Base-by-base conservation (phyloP, 37 sponge, comb jelly and placozoan species). In the Corticium candelabrum region DNA sequence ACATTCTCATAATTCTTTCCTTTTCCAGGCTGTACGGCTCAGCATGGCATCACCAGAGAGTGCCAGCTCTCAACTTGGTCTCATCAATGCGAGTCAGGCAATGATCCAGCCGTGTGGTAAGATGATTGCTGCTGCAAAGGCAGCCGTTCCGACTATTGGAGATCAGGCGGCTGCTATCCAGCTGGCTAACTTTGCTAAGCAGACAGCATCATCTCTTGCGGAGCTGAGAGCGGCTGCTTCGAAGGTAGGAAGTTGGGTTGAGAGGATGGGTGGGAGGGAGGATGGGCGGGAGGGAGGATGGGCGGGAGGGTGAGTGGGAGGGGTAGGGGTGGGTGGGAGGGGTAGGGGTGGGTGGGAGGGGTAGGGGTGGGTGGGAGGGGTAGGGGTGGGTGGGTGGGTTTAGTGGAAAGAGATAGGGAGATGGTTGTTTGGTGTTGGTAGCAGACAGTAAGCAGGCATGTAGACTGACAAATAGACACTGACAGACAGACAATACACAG, bases 131-230 rank as follows among this genome's bases (percentile, higher is more conserved):
- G 93, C 99, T 1, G 86, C 95, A 21, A 99, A 94, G 79, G 89
- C 95, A 39, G 93, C 99, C 11, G 93, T 94, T 1, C 99, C 99
- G 34, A 93, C 94, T 3, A 89, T 99, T 2, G 87, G 88, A 0
- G 95, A 99, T 78, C 90, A 88, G 35, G 90, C 99, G 1, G 92
- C 99, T 74, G 99, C 95, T 35, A 87, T 95, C 15, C 95, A 94
- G 75, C 82, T 99, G 72, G 87, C 92, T 5, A 92, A 94, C 88
- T 94, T 95, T 85, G 87, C 96, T 72, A 99, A 99, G 76, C 83
- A 89, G 15, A 86, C 91, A 38, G 95, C 89, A 11, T 30, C 79
- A 7, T 89, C 92, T 34, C 85, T 98, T 0, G 85, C 88, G n/a
- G 93, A 99, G 40, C 85, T 99, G 56, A 89, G 91, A 50, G 11